Base-by-base conservation (phyloP, 2,797 vertebrate species). In the Sebastolobus altivelis region DNA sequence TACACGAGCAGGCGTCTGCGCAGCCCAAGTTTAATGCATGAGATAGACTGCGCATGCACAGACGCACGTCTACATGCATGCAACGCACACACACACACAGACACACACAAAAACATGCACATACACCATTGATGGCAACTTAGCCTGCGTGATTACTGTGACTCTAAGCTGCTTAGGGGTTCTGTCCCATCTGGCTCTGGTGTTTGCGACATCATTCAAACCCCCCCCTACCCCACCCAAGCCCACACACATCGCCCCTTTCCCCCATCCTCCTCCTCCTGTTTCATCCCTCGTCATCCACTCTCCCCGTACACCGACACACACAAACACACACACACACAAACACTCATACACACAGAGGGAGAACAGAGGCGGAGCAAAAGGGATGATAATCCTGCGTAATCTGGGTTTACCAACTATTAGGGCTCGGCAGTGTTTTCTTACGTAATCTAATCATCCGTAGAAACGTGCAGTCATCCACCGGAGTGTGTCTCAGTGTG, bases 391-490 rank as follows among this genome's bases (percentile, higher is more conserved):
- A 96, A 96, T 96, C 95, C 94, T 56, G 82, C 84, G 90, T 96
- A 96, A 96, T 96, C 95, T 95, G 94, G 94, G 95, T 96, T 96
- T 95, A 96, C 94, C 93, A 94, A 95, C 95, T 95, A 94, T 94
- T 94, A 94, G 90, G 87, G 79, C 90, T 93, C 88, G 82, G 89
- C 92, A 76, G 85, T 92, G 89, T 94, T 93, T 91, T 92, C 85
- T 96, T 96, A 95, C 86, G 83, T 95, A 96, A 95, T 95, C 89
- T 93, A 93, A 93, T 94, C 91, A 92, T 93, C 86, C 81, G 82
- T 89, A 90, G 87, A 93, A 95, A 94, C 87, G 93, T 94, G 90
- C 86, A 87, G 85, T 86, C 93, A 88, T 88, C 88, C 87, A 75
- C 80, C 62, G 72, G 83, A 81, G 73, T 80, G 79, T 68, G 83